Evolutionary conservation across 2,888 invertebrate genomes (phyloP), one percentile per base, ranked within the genome.

Genomic region (Byasa hedistus): DNA sequence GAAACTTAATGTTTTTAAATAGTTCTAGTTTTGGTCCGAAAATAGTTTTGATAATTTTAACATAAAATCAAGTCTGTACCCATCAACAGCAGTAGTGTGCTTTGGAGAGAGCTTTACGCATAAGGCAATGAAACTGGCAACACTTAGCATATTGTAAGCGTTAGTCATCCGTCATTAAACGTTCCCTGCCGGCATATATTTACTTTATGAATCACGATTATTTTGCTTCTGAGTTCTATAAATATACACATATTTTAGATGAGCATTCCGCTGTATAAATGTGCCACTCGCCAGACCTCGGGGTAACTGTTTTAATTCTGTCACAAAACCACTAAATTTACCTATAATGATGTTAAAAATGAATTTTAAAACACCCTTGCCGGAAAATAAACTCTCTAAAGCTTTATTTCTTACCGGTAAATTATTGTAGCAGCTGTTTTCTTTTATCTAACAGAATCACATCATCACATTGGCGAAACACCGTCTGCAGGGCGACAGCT

Each of bases 221-320:
- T 75, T 73, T 71, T 68, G 71, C 72, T 71, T 69, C 72, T 67
- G 69, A 32, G 56, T 48, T 68, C 72, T 75, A 70, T 59, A 64
- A 67, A 69, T 70, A 70, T 71, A 72, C 69, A 70, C 15, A 52
- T 32, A 64, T 66, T 69, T 66, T 66, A 63, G 65, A 60, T 57
- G 56, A 61, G 21, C 63, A 67, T 67, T 67, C 64, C 63, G 19
- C 27, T 19, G 64, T 60, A 39, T 57, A 36, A 60, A 64, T 58
- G 62, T 59, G 52, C 24, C 57, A 48, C 59, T 22, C 27, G 62
- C 62, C 21, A 52, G 10, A 58, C 22, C 57, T n/a, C 19, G 36
- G 48, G n/a, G 23, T 48, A n/a, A 22, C 56, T 27, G 27, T 51
- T 36, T 54, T 61, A 57, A 39, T 48, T 66, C 44, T 61, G 56